These are phyloP conservation scores for Ptychadena robeensis DNA, from an alignment of 2,797 vertebrate species.

Conservation along the genomic window DNA sequence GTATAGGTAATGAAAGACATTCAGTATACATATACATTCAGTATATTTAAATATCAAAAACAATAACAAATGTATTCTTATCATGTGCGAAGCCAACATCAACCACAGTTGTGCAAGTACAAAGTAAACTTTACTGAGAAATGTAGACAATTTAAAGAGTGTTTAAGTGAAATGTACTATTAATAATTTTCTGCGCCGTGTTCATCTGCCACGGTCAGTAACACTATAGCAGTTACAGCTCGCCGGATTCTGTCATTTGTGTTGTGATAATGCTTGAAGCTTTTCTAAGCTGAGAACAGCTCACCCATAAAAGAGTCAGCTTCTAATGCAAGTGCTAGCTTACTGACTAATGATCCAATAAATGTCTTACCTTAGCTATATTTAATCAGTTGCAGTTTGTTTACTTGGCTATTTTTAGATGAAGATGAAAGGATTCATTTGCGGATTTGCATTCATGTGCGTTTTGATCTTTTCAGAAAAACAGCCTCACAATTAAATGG, in stretches of 20 bases:
- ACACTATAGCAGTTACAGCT: conserved; percentile 31
- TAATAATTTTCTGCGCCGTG: conserved; percentile 29
- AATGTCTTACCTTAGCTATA: conserved; percentile 25
- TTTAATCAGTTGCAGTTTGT: conserved; percentile 29
- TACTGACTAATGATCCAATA: conserved; percentile 38
- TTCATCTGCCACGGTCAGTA: conserved; percentile 31
- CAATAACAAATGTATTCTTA: neutral
- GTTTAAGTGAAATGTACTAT: conserved; percentile 25
- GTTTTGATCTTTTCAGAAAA: conserved; percentile 28
- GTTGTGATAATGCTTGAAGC: conserved; percentile 29
- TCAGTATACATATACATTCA: neutral
- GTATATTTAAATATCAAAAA: neutral
- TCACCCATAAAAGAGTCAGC: conserved; percentile 41
- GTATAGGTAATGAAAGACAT: no score
- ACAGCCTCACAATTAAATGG: conserved; percentile 14
- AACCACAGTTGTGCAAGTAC: neutral
- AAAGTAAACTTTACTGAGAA: conserved; percentile 1
- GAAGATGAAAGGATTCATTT: conserved; percentile 24
- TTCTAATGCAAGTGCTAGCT: conserved; percentile 33
- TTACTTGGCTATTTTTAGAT: conserved; percentile 29
- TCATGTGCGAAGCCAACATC: neutral
- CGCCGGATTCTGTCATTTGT: conserved; percentile 10
- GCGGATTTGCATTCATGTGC: neutral
- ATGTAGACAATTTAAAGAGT: neutral
- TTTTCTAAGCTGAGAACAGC: conserved; percentile 6